A percentile compares a stretch with the other conserved stretches of the same genome.
Evolutionary conservation across 2,113 vertebrate species (phyloP).

Genomic region (Regulus satrapa): DNA sequence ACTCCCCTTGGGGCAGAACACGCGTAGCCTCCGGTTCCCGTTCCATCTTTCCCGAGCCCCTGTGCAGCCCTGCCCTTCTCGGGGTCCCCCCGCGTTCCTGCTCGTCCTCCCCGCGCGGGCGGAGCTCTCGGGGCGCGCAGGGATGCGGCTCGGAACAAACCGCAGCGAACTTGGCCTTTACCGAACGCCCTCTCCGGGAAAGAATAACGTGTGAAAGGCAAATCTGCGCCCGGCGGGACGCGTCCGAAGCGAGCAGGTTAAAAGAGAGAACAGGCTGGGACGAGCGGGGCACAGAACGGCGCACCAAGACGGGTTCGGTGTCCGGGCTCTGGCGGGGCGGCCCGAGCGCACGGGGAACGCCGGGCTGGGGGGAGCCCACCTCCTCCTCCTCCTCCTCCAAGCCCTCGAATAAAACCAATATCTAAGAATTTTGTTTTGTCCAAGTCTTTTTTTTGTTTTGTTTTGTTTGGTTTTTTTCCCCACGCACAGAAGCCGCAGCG

Average conservation of each 20-base stretch:
- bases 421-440: neutral
- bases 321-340: neutral
- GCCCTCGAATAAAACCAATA: neutral
- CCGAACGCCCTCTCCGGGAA: neutral
- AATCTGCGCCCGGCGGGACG: neutral
- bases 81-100: neutral
- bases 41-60: neutral
- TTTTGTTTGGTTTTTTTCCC: too few species aligned
- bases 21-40: neutral
- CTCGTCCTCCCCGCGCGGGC: neutral
- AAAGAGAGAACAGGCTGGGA: neutral
- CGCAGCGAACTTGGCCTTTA: neutral
- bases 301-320: neutral
- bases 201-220: neutral
- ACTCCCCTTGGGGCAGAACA: neutral
- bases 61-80: neutral
- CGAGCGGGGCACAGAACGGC: neutral
- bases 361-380: neutral
- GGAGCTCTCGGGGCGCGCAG: neutral
- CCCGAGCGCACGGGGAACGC: neutral
- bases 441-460: neutral
- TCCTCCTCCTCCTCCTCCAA: neutral
- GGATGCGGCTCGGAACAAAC: neutral
- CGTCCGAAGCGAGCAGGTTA: neutral
- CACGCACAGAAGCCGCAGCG: neutral